phyloP scores from a whole-genome alignment of 2,888 invertebrate species.

The Eupithecia subfuscata region DNA sequence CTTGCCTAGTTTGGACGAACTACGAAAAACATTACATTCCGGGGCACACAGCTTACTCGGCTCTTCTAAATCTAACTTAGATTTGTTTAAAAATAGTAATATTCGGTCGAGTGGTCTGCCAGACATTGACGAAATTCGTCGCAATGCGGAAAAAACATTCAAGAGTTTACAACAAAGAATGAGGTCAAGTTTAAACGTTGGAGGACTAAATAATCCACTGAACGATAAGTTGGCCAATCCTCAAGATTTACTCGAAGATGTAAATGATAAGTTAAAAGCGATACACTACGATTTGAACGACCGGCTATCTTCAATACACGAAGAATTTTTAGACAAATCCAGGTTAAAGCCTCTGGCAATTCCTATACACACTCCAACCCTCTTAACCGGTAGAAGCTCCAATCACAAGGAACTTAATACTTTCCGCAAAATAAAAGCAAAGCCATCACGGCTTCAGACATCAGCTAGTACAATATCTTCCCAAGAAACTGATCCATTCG shows the following conservation, averaged over 20 bases:
- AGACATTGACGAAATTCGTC: conserved; percentile 54
- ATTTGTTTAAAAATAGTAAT: conserved; percentile 41
- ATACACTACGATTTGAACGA: conserved; percentile 69
- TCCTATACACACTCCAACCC: conserved; percentile 20
- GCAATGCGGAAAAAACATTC: conserved; percentile 58
- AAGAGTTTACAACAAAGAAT: conserved; percentile 59
- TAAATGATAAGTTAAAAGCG: conserved; percentile 67
- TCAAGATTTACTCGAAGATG: conserved; percentile 61
- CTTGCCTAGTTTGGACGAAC: conserved; percentile 50
- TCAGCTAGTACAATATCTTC: conserved; percentile 30
- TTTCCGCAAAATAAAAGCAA: conserved; percentile 32
- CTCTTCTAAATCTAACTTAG: conserved; percentile 46
- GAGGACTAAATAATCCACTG: conserved; percentile 41
- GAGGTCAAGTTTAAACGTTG: conserved; percentile 52
- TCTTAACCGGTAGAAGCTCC: conserved; percentile 18
- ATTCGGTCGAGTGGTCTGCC: conserved; percentile 25
- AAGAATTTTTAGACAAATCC: conserved; percentile 56
- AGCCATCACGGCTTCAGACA: conserved; percentile 35
- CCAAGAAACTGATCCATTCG: conserved; percentile 25
- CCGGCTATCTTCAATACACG: conserved; percentile 61
- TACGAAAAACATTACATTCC: conserved; percentile 38
- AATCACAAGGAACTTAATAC: conserved; percentile 32
- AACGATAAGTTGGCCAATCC: conserved; percentile 51
- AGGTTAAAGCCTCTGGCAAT: conserved; percentile 42
- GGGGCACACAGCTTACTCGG: conserved; percentile 45